Conservation (phyloP, 1,140 invertebrate species). For the Panonychus citri region DNA sequence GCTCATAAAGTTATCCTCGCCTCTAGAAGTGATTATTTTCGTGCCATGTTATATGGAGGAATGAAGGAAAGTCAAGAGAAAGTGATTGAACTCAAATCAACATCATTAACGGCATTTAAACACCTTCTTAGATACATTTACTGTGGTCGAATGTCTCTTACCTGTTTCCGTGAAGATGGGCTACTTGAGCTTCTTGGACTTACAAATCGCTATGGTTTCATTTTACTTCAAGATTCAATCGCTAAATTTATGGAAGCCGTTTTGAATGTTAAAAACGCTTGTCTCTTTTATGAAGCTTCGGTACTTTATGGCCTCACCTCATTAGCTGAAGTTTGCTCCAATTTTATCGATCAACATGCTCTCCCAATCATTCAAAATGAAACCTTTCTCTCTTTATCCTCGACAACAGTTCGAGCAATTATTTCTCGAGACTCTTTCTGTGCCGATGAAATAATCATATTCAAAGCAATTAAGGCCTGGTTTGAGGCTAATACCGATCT, state of each 20-base stretch:
- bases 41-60: conserved; percentile 66
- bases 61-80: conserved; percentile 55
- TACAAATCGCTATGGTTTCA: conserved; percentile 84
- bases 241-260: conserved; percentile 76
- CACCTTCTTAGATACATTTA: conserved; percentile 82
- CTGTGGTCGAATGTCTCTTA: conserved; percentile 51
- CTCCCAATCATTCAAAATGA: conserved; percentile 55
- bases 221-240: conserved; percentile 65
- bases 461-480: conserved; percentile 64
- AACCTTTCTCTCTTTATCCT: conserved; percentile 55
- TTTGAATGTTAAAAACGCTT: conserved; percentile 65
- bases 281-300: conserved; percentile 73
- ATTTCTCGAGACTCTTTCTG: conserved; percentile 80
- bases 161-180: conserved; percentile 41
- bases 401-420: conserved; percentile 38
- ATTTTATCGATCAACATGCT: conserved; percentile 71
- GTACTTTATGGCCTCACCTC: conserved; percentile 40
- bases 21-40: conserved; percentile 79
- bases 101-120: conserved; percentile 69
- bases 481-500: conserved; percentile 44
- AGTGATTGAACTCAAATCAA: conserved; percentile 61
- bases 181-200: conserved; percentile 64
- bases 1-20: conserved; percentile 78
- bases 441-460: conserved; percentile 83
- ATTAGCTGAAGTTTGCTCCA: conserved; percentile 34